Percentiles rank a stretch among this genome's conserved stretches.
phyloP scores from a whole-genome alignment of 2,797 vertebrate genomes.

The Dendrocincla tyrannina region DNA sequence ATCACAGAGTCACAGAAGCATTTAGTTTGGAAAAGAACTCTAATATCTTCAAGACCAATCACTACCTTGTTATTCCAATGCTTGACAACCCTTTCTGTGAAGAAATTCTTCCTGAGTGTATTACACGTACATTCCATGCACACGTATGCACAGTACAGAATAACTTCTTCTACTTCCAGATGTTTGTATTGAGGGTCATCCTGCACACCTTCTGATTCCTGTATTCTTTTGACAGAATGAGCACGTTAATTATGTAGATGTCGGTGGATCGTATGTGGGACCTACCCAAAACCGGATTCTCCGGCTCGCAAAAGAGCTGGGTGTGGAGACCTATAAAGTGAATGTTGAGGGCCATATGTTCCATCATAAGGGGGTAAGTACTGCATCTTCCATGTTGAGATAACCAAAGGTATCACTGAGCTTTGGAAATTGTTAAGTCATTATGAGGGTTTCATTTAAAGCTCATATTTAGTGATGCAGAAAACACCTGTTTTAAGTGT shows the following conservation, averaged over 20 bases:
- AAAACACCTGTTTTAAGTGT: neutral
- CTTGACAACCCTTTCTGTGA: neutral
- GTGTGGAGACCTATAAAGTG: slow-evolving; percentile 80
- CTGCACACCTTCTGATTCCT: neutral
- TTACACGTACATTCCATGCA: neutral
- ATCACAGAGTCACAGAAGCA: neutral
- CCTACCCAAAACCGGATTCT: slow-evolving; percentile 82
- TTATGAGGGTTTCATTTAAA: neutral
- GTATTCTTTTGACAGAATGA: slow-evolving; percentile 67
- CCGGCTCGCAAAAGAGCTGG: slow-evolving; percentile 80
- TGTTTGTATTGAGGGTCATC: neutral
- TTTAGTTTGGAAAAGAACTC: neutral
- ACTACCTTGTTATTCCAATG: neutral
- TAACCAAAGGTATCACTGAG: neutral
- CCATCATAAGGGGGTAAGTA: slow-evolving; percentile 74
- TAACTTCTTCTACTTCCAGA: neutral
- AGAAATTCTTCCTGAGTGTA: neutral
- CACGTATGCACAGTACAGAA: neutral
- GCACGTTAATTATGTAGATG: slow-evolving; percentile 77
- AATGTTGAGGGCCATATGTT: slow-evolving; percentile 63
- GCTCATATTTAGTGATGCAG: neutral
- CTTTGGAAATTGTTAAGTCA: neutral
- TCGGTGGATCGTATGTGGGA: slow-evolving; percentile 81
- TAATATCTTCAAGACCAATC: neutral
- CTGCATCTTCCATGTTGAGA: neutral